Conservation (phyloP, 2,113 vertebrate genomes). For the Salminus brasiliensis region DNA sequence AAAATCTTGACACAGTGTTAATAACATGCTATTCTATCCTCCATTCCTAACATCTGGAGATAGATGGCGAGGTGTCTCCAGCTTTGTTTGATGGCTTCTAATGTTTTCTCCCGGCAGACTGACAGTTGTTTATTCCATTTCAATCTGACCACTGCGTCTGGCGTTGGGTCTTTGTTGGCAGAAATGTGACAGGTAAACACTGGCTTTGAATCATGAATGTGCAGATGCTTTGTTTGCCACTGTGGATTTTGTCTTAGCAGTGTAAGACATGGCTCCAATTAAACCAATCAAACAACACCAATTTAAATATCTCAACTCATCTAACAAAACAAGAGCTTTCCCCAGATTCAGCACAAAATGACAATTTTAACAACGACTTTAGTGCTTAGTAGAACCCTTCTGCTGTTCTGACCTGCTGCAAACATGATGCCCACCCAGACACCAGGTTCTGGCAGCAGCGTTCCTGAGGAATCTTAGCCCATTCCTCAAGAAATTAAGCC, state of each 20-base stretch:
- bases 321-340: too few relatives aligned
- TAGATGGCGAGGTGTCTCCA: background rate
- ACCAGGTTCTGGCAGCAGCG: too few relatives aligned
- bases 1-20: background rate
- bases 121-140: slow-evolving; percentile 5
- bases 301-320: too few relatives aligned
- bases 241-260: background rate
- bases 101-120: background rate
- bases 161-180: background rate
- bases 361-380: too few relatives aligned
- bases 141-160: background rate
- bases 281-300: too few relatives aligned
- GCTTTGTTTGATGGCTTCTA: background rate
- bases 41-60: background rate
- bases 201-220: background rate
- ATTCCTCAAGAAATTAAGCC: too few relatives aligned
- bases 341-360: too few relatives aligned
- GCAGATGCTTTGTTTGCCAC: background rate
- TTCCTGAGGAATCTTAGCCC: too few relatives aligned
- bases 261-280: too few relatives aligned
- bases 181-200: background rate
- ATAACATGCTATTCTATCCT: background rate
- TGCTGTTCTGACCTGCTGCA: too few relatives aligned
- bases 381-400: too few relatives aligned
- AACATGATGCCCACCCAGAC: too few relatives aligned